Base-by-base conservation (phyloP, 2,888 invertebrate species). In the Cerastis rubricosa region DNA sequence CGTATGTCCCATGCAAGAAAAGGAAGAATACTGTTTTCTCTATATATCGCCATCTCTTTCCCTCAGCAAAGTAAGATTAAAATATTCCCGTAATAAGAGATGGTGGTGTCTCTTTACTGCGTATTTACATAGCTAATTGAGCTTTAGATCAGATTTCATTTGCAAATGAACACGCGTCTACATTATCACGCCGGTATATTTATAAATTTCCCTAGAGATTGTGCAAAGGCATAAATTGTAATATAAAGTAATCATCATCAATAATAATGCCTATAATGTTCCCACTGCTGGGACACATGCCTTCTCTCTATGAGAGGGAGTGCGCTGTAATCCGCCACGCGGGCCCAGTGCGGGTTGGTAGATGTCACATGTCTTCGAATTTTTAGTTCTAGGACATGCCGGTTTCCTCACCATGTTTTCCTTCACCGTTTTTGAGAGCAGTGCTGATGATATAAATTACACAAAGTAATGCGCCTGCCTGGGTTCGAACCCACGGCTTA, bases 71-170 rank as follows among this genome's bases (percentile, higher is more conserved):
- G 19, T 49, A n/a, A 47, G 25, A 57, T 66, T 66, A 47, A 66
- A 76, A 67, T 76, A 76, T 59, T 68, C n/a, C 47, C 29, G 11
- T 19, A 78, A 59, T 49, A 59, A 45, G 59, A 78, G 19, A 35
- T n/a, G 43, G 5, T 35, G 25, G 51, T 51, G 43, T 76, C 69
- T 49, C 9, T 47, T 77, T 45, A 69, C 61, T 22, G 17, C 45
- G 22, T 76, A 78, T 76, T 76, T 78, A 76, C 69, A 63, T 67
- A 78, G 61, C 79, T 78, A 78, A 77, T 73, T 73, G 57, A 40
- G 73, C 35, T 35, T 25, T n/a, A 29, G 71, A 73, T 57, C 45
- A 70, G 57, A 73, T 79, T 78, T 54, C 17, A 69, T 78, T 78
- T 7, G 76, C 70, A 77, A 79, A 79, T 51, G 25, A 63, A 69